Conservation (phyloP, 2,888 invertebrate species). For the Agrochola macilenta region DNA sequence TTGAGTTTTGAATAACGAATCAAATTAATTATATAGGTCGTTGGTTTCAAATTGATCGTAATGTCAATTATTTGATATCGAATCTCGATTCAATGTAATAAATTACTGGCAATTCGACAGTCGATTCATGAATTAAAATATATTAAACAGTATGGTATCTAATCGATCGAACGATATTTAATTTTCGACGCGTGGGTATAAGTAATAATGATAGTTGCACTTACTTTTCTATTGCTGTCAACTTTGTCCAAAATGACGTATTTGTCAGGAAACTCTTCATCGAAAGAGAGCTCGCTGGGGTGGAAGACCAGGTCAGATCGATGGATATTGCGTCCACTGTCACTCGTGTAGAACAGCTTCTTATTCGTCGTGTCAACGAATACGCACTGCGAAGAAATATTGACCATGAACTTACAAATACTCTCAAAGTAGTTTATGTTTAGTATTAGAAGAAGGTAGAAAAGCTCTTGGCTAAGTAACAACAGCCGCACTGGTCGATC, state of each 20-base stretch:
- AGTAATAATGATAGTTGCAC: slow-evolving; percentile 47
- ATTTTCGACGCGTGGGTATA: neutral
- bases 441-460: neutral
- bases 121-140: slow-evolving; percentile 4
- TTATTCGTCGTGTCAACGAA: slow-evolving; percentile 95
- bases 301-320: slow-evolving; percentile 92
- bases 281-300: slow-evolving; percentile 94
- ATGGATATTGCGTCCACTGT: slow-evolving; percentile 93
- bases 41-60: slow-evolving; percentile 22
- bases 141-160: neutral
- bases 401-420: neutral
- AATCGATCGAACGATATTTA: neutral
- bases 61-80: slow-evolving; percentile 22
- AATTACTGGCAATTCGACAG: slow-evolving; percentile 29
- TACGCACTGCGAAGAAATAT: slow-evolving; percentile 92
- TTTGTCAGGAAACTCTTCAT: slow-evolving; percentile 92
- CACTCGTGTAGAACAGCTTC: slow-evolving; percentile 93
- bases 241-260: slow-evolving; percentile 95
- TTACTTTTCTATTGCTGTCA: slow-evolving; percentile 91
- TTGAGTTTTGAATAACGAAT: slow-evolving; percentile 12
- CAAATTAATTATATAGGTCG: slow-evolving; percentile 25
- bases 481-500: too few relatives aligned
- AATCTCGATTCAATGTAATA: slow-evolving; percentile 1
- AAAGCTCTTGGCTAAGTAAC: too few relatives aligned
- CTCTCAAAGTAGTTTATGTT: neutral